Evolutionary conservation across 92 coral and sea anemone genomes (phyloP), one percentile per base, ranked within the genome.

Genomic region (Bergia puertoricense): DNA sequence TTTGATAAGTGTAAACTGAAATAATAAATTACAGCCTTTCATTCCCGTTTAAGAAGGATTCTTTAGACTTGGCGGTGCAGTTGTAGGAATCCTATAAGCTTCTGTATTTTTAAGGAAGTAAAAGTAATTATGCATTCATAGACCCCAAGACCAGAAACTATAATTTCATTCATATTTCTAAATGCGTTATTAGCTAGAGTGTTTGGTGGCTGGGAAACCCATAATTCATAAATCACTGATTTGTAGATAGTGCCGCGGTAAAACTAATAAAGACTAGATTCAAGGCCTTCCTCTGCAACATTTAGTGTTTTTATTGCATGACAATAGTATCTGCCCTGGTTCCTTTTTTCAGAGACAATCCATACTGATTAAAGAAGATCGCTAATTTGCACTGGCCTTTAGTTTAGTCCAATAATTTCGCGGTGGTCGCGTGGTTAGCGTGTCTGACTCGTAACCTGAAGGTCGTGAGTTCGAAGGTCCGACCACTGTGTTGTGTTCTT

Each of bases 121-220:
- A 76, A 8, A 18, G 14, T 39, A 20, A 76, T 76, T 40, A 43
- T 42, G 22, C 54, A 41, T 14, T 76, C n/a, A 16, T 2, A 43
- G n/a, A 76, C 50, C n/a, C 30, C 23, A 38, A 50, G 41, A 48
- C 22, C 10, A n/a, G 41, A 65, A 45, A 8, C 23, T 22, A 44
- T 23, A 0, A 11, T 43, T 68, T 62, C 74, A 8, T 65, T 30
- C 30, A 30, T 18, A 10, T 84, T 46, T n/a, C 30, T 68, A 44
- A 45, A 37, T 18, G 56, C 87, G 46, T 68, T 84, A 36, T 23
- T 84, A 46, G 46, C 68, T 14, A 30, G 69, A 48, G 41, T 9
- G 68, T 54, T 43, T 62, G 59, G 65, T 69, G 78, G 22, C 77
- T 43, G 37, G 77, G 86, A 43, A 68, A 83, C 77, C 38, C 39